Conservation (phyloP, 2,113 vertebrate genomes). For the Illadopsis cleaveri region DNA sequence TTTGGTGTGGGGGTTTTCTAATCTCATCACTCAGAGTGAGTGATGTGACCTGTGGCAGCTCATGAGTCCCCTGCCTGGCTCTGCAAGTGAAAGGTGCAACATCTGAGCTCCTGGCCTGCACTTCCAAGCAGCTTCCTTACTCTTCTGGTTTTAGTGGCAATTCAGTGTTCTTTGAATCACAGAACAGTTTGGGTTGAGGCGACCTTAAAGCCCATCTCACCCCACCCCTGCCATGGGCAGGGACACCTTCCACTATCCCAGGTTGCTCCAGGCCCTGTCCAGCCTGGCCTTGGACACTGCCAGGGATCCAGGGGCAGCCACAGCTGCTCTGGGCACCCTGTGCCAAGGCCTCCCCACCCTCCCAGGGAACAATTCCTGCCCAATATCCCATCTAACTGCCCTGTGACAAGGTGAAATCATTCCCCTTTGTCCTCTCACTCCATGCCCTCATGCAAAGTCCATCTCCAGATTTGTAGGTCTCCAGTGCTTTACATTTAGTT, state of each 20-base stretch:
- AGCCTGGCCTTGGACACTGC: rapidly evolving
- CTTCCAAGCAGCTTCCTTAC: not conserved
- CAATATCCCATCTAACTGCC: not conserved
- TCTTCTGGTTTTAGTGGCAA: not conserved
- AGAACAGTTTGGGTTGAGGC: not conserved
- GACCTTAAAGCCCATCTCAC: not conserved
- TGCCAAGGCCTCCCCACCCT: not conserved
- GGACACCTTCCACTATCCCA: not conserved
- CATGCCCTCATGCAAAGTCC: not conserved
- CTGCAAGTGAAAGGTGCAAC: not conserved
- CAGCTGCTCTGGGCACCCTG: not conserved
- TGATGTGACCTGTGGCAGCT: not conserved
- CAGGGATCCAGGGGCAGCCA: not conserved
- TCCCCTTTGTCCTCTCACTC: not conserved
- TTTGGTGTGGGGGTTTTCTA: not conserved
- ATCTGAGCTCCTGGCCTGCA: not conserved
- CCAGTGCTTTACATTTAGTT: not conserved
- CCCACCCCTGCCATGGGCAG: not conserved
- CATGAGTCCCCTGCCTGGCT: not conserved
- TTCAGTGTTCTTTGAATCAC: not conserved
- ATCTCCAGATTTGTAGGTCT: not conserved
- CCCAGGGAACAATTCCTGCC: rapidly evolving
- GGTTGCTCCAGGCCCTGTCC: rapidly evolving
- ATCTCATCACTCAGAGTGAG: not conserved
- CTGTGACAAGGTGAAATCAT: not conserved